Conservation (phyloP, 2,113 vertebrate species). For the Colaptes auratus region DNA sequence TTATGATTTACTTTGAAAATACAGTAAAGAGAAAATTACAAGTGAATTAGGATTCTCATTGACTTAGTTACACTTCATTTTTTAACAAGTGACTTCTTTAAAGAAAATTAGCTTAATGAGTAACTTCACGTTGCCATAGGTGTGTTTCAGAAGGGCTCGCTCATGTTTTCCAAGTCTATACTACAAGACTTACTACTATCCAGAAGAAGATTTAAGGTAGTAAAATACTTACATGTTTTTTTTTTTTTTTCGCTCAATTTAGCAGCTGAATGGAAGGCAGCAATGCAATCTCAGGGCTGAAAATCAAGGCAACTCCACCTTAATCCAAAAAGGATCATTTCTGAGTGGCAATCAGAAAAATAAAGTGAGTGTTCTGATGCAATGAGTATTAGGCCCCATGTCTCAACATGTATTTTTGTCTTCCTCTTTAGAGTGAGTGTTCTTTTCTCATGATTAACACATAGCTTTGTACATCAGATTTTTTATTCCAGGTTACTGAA, state of each 20-base stretch:
- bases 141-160: neutral
- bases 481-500: neutral
- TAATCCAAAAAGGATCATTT: conserved; percentile 76
- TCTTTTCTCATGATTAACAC: neutral
- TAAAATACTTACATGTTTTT: neutral
- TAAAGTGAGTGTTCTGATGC: conserved; percentile 52
- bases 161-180: neutral
- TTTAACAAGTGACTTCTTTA: neutral
- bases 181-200: neutral
- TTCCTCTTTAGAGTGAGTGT: neutral
- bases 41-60: neutral
- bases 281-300: conserved; percentile 74
- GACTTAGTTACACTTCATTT: neutral
- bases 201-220: neutral
- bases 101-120: neutral
- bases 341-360: conserved; percentile 75
- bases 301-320: conserved; percentile 79
- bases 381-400: neutral
- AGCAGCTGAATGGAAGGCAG: conserved; percentile 83
- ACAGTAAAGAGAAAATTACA: neutral
- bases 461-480: neutral
- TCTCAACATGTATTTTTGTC: neutral
- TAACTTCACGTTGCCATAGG: neutral
- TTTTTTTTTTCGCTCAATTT: neutral
- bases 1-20: neutral